Evolutionary conservation across 1,140 invertebrate genomes (phyloP).

Genomic region (Drosophila subobscura): DNA sequence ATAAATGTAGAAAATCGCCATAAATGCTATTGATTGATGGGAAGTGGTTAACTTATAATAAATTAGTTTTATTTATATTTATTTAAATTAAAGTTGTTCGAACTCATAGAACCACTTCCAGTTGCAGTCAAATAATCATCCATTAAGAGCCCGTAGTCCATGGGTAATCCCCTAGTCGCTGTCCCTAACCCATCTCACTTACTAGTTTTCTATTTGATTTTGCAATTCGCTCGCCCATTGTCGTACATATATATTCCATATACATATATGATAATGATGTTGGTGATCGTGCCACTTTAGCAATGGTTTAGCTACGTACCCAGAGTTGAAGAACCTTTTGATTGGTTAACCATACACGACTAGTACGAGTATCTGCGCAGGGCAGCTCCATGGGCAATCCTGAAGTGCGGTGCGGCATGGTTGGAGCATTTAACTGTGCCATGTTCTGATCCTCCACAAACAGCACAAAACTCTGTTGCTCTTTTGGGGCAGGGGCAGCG

Average conservation of each 20-base stretch:
- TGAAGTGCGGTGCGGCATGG: slow-evolving; percentile 70
- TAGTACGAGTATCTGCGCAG: slow-evolving; percentile 2
- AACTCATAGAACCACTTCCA: neutral
- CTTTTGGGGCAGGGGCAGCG: slow-evolving; percentile 4
- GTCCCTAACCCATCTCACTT: slow-evolving; percentile 30
- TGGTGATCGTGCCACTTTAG: slow-evolving; percentile 81
- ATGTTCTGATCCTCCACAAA: slow-evolving; percentile 43
- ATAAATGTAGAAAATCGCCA: no score
- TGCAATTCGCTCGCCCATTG: slow-evolving; percentile 60
- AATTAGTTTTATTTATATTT: neutral
- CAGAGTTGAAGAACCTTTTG: slow-evolving; percentile 79
- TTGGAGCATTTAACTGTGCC: slow-evolving; percentile 68
- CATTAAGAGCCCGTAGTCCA: no score
- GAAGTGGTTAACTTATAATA: neutral
- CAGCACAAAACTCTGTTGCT: neutral
- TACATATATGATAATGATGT: slow-evolving; percentile 77
- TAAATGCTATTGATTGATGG: no score
- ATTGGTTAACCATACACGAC: slow-evolving; percentile 70
- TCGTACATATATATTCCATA: slow-evolving; percentile 27
- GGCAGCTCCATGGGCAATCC: slow-evolving; percentile 72
- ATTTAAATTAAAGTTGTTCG: no score
- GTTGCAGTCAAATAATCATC: no score
- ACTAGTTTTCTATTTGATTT: slow-evolving; percentile 76
- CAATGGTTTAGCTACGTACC: slow-evolving; percentile 68
- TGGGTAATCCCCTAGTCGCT: neutral